phyloP scores from a whole-genome alignment of 2,888 invertebrate species.

The Ctena decussata region DNA sequence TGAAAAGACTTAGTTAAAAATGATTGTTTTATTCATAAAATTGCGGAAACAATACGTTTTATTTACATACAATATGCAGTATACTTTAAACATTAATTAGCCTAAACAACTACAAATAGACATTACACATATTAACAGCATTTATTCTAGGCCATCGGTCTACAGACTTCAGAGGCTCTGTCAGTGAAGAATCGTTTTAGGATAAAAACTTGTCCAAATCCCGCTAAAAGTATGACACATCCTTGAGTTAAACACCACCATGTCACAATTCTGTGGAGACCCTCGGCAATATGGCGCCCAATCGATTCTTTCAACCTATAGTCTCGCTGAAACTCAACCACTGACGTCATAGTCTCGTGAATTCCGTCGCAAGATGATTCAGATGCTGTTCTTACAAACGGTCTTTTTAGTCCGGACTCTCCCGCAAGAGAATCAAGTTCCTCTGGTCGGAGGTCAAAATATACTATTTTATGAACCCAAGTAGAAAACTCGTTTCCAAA shows the following conservation, averaged over 20 bases:
- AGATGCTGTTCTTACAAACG: slow-evolving; percentile 70
- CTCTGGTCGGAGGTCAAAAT: slow-evolving; percentile 80
- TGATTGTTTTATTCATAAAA: too few species aligned
- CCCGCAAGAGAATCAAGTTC: slow-evolving; percentile 74
- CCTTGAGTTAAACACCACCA: slow-evolving; percentile 82
- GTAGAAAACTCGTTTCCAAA: slow-evolving; percentile 85
- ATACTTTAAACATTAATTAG: too few species aligned
- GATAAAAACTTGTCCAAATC: slow-evolving; percentile 83
- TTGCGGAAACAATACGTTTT: too few species aligned
- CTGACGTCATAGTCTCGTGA: slow-evolving; percentile 74
- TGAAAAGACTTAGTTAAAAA: too few species aligned
- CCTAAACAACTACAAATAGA: too few species aligned
- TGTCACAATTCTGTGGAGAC: slow-evolving; percentile 76
- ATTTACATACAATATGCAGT: too few species aligned
- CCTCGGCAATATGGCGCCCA: slow-evolving; percentile 83
- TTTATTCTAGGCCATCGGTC: neutral
- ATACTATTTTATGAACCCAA: slow-evolving; percentile 81
- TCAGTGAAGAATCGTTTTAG: slow-evolving; percentile 84
- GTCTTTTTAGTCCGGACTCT: slow-evolving; percentile 73
- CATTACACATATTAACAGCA: too few species aligned
- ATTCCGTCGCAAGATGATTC: slow-evolving; percentile 77
- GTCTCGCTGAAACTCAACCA: slow-evolving; percentile 73
- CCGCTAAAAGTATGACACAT: slow-evolving; percentile 79
- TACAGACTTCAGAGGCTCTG: slow-evolving; percentile 17
- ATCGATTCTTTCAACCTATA: slow-evolving; percentile 82